Evolutionary conservation across 2,888 invertebrate genomes (phyloP).

Genomic region (Parnassius orleans): DNA sequence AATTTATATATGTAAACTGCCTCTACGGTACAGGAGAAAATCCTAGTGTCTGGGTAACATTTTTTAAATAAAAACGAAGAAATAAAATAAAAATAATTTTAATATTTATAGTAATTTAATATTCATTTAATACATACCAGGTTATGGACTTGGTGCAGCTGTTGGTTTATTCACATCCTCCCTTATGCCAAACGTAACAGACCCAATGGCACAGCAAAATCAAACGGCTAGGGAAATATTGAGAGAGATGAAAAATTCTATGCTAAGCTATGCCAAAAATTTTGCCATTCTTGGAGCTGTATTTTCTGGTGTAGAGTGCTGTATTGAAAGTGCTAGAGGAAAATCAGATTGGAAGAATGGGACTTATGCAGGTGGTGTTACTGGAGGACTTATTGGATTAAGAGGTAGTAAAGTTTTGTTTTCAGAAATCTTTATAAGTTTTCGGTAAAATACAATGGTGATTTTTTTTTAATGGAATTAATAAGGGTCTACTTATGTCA

Average conservation of each 20-base stretch:
- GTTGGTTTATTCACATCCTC: constrained; percentile 98
- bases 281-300: constrained; percentile 97
- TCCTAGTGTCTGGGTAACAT: no score
- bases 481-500: no score
- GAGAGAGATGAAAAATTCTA: constrained; percentile 94
- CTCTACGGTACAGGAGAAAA: no score
- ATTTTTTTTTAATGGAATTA: no score
- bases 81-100: neutral
- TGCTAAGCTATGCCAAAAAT: constrained; percentile 97
- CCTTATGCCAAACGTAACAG: constrained; percentile 92
- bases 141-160: constrained; percentile 96
- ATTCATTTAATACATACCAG: constrained; percentile 66
- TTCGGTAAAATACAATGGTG: no score
- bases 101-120: no score
- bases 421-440: neutral
- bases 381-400: constrained; percentile 94
- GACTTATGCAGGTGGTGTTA: constrained; percentile 95
- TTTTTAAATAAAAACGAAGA: no score
- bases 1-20: no score
- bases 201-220: constrained; percentile 84
- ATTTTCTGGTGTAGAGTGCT: constrained; percentile 97
- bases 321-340: constrained; percentile 96
- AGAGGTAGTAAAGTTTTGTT: constrained; percentile 78
- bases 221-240: constrained; percentile 93
- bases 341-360: constrained; percentile 98